Conservation (phyloP, 2,888 invertebrate species). For the Andrena haemorrhoa region DNA sequence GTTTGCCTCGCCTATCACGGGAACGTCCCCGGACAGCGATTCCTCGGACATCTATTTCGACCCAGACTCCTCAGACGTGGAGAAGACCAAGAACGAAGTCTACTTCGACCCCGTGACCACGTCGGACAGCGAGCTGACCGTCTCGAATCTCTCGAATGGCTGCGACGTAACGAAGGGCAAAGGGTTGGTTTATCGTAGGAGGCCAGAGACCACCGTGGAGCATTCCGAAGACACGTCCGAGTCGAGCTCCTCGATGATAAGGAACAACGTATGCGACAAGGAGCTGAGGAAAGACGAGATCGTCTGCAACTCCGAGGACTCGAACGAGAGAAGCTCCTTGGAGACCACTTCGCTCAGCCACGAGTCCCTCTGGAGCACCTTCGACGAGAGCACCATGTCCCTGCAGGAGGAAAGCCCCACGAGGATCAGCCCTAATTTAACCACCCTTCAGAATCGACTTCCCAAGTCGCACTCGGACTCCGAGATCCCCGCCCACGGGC, state of each 20-base stretch:
- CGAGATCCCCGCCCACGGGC: slow-evolving; percentile 63
- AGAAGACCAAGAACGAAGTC: slow-evolving; percentile 71
- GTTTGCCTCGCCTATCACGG: slow-evolving; percentile 84
- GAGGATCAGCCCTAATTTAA: slow-evolving; percentile 10
- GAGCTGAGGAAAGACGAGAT: slow-evolving; percentile 23
- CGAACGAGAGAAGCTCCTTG: slow-evolving; percentile 76
- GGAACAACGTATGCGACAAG: slow-evolving; percentile 33
- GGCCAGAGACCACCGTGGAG: slow-evolving; percentile 27
- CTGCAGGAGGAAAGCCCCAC: slow-evolving; percentile 75
- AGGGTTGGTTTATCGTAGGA: slow-evolving; percentile 15
- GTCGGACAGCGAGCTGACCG: slow-evolving; percentile 75
- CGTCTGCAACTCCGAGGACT: slow-evolving; percentile 74
- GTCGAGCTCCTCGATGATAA: slow-evolving; percentile 67
- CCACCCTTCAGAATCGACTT: slow-evolving; percentile 43
- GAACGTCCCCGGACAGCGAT: slow-evolving; percentile 84
- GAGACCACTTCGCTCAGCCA: slow-evolving; percentile 81
- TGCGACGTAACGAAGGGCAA: slow-evolving; percentile 15
- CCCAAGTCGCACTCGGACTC: slow-evolving; percentile 80
- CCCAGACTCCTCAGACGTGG: slow-evolving; percentile 78
- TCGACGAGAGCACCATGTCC: slow-evolving; percentile 81
- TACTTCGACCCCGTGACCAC: slow-evolving; percentile 73
- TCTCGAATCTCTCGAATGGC: slow-evolving; percentile 55
- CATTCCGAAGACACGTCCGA: slow-evolving; percentile 75
- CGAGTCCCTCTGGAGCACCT: slow-evolving; percentile 81
- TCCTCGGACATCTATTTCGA: slow-evolving; percentile 82